Evolutionary conservation across 2,888 invertebrate species (phyloP).

Genomic region (Diadegma fenestrale): DNA sequence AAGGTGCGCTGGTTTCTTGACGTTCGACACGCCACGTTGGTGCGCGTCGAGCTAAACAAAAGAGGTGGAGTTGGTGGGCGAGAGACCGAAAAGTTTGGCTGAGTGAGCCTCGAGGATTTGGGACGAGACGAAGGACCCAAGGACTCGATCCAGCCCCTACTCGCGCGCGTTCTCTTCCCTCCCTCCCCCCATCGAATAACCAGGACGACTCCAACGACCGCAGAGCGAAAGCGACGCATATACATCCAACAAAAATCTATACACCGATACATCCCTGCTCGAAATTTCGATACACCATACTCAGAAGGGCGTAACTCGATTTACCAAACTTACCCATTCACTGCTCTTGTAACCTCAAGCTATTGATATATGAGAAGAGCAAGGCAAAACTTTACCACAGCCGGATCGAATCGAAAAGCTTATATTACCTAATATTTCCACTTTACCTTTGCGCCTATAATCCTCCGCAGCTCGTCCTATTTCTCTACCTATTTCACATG

Average conservation of each 20-base stretch:
- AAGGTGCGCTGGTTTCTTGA: slow-evolving; percentile 14
- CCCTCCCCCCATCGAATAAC: not conserved
- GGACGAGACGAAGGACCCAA: slow-evolving; percentile 61
- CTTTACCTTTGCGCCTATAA: slow-evolving; percentile 55
- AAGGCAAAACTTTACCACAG: slow-evolving; percentile 55
- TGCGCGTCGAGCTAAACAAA: slow-evolving; percentile 54
- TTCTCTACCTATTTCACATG: too few species aligned
- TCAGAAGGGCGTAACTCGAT: slow-evolving; percentile 13
- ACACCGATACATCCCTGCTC: not conserved
- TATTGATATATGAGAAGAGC: slow-evolving; percentile 35
- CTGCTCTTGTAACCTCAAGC: not conserved
- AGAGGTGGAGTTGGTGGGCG: slow-evolving; percentile 63
- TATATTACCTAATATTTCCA: slow-evolving; percentile 63
- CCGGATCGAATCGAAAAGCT: slow-evolving; percentile 59
- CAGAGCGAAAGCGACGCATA: not conserved
- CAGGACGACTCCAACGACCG: not conserved
- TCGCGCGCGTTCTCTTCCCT: too few species aligned
- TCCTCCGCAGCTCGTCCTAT: slow-evolving; percentile 37
- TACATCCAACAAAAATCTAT: not conserved
- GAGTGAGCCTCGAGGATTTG: slow-evolving; percentile 39
- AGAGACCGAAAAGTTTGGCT: slow-evolving; percentile 41
- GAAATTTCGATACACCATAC: not conserved
- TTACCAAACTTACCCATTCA: slow-evolving; percentile 9
- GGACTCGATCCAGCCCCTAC: slow-evolving; percentile 42
- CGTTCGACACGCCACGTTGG: slow-evolving; percentile 35